Evolutionary conservation across 2,113 vertebrate genomes (phyloP).

Genomic region (Tretioscincus oriximinensis): DNA sequence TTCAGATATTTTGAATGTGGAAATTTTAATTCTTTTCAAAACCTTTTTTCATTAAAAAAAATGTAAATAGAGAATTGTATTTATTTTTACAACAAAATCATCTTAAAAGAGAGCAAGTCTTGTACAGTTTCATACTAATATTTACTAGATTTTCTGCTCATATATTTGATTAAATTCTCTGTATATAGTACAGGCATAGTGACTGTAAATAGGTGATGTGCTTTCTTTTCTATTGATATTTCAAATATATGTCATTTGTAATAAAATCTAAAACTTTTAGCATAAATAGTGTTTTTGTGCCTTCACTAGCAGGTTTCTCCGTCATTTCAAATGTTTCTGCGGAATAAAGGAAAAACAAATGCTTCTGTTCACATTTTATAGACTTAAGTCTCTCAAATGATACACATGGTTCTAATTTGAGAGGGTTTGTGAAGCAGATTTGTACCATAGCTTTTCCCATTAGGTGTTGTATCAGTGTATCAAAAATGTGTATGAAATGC

Average conservation of each 20-base stretch:
- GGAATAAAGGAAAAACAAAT: background rate
- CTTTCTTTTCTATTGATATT: conserved; percentile 76
- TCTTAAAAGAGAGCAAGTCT: conserved; percentile 69
- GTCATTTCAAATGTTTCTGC: conserved; percentile 28
- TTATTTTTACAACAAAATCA: conserved; percentile 79
- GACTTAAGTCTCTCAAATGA: background rate
- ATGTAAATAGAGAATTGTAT: conserved; percentile 88
- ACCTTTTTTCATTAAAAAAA: conserved; percentile 69
- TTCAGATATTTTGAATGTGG: conserved; percentile 77
- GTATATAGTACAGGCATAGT: conserved; percentile 78
- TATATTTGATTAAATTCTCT: conserved; percentile 70
- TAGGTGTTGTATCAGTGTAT: background rate
- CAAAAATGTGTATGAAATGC: background rate
- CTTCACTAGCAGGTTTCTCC: conserved; percentile 14
- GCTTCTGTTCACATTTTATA: background rate
- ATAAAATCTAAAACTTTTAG: conserved; percentile 73
- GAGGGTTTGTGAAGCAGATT: background rate
- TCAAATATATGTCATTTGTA: conserved; percentile 74
- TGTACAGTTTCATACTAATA: conserved; percentile 75
- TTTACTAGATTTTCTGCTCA: conserved; percentile 64
- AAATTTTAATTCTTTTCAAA: conserved; percentile 74
- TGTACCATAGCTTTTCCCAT: accelerated
- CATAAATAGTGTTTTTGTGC: conserved; percentile 52
- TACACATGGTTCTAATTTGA: background rate
- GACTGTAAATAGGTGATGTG: conserved; percentile 77